A percentile compares a stretch with the other conserved stretches of the same genome.
phyloP scores from a whole-genome alignment of 2,797 vertebrate species.

The Sebastes oblongus region DNA sequence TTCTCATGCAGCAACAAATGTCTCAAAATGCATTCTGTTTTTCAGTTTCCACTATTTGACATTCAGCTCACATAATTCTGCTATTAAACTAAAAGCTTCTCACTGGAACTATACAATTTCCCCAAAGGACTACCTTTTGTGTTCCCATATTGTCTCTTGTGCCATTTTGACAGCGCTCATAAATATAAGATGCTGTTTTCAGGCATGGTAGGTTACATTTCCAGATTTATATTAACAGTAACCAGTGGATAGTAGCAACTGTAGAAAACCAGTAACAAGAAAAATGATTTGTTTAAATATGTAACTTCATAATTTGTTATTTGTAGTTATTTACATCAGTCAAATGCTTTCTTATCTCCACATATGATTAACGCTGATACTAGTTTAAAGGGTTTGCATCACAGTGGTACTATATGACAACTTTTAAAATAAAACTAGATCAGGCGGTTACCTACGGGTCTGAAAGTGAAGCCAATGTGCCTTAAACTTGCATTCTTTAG shows the following conservation, averaged over 20 bases:
- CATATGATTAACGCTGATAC: not conserved
- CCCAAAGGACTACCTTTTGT: conserved; percentile 23
- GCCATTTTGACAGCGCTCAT: conserved; percentile 25
- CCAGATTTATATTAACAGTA: not conserved
- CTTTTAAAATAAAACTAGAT: not conserved
- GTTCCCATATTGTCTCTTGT: conserved; percentile 15
- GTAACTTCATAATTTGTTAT: too few species aligned
- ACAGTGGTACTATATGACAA: not conserved
- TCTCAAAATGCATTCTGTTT: conserved; percentile 15
- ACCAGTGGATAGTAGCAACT: not conserved
- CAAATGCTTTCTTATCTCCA: not conserved
- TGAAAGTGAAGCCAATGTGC: too few species aligned
- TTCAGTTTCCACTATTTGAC: conserved; percentile 19
- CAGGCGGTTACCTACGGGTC: not conserved
- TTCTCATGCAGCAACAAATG: conserved; percentile 23
- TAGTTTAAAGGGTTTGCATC: not conserved
- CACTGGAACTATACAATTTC: conserved; percentile 36
- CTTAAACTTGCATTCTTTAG: too few species aligned
- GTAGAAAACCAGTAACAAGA: not conserved
- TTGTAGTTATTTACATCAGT: not conserved
- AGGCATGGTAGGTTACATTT: not conserved
- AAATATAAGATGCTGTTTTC: conserved; percentile 25
- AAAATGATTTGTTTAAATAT: not conserved
- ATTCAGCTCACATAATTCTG: conserved; percentile 45
- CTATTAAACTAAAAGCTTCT: conserved; percentile 51